Base-by-base conservation (phyloP, 1,140 invertebrate species). In the Nasonia longicornis region DNA sequence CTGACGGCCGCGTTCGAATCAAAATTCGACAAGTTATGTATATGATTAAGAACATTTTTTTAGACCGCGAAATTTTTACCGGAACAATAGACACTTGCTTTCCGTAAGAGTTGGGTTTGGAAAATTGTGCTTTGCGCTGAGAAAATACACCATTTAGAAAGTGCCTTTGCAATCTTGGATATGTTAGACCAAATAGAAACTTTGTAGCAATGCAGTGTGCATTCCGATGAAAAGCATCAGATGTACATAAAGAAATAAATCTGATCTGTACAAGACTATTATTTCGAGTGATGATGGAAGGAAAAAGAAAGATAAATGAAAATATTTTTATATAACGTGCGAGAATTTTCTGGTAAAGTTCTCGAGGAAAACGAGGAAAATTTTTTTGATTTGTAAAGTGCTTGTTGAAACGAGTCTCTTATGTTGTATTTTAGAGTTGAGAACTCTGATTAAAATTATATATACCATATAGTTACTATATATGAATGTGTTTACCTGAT, bases 371-470 rank as follows among this genome's bases (percentile, higher is more conserved):
- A 75, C 12, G 52, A 66, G 20, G n/a, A 45, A 72, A 72, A 26
- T n/a, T 75, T 72, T 74, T 73, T 3, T 63, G 6, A 22, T 76
- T 64, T 66, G 22, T 38, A n/a, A 76, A 76, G 12, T 48, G n/a
- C 26, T 77, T 77, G 76, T 77, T 77, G 29, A 67, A 31, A 29
- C 63, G 76, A 69, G 20, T 77, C 22, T 77, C 75, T 69, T 31
- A 67, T 77, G 67, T 45, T 69, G 16, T 77, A 77, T 66, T 67
- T 67, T 69, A 84, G 74, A 81, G 22, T 84, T 84, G 20, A 76
- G 78, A 67, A 72, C 84, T 67, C 66, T 58, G 22, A 75, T 75
- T 22, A 80, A 83, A 70, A 84, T 84, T 77, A 82, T 85, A 85
- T 76, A 81, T 80, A 79, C 7, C 6, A 58, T 58, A 58, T 58